Evolutionary conservation across 2,113 vertebrate genomes (phyloP).

Genomic region (Corythornis madagascariensis): DNA sequence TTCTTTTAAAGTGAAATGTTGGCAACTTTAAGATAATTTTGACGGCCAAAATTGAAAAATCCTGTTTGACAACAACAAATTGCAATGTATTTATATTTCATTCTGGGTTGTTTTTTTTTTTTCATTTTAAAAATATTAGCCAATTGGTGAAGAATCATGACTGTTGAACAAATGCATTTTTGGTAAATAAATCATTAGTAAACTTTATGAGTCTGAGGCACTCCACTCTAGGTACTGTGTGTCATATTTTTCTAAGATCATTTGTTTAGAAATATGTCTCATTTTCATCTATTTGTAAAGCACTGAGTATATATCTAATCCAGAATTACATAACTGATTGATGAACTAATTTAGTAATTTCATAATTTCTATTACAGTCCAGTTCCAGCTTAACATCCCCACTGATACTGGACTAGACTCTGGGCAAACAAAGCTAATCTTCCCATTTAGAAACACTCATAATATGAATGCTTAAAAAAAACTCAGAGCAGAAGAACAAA

Average conservation of each 20-base stretch:
- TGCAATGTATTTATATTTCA: neutral
- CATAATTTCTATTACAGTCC: neutral
- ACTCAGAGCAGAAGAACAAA: neutral
- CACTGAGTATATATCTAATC: neutral
- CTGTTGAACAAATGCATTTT: neutral
- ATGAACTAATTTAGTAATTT: neutral
- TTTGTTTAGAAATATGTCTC: neutral
- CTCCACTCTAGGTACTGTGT: neutral
- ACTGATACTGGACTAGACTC: neutral
- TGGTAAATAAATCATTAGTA: neutral
- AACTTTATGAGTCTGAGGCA: neutral
- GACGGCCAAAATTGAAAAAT: neutral
- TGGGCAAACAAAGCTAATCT: neutral
- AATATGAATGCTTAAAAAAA: neutral
- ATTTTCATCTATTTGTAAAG: neutral
- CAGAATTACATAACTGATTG: neutral
- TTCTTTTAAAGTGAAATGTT: neutral
- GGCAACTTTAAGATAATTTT: neutral
- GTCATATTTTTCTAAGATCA: neutral
- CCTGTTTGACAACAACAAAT: neutral
- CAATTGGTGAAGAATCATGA: neutral
- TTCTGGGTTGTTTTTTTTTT: neutral
- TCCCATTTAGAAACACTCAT: neutral
- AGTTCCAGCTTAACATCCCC: neutral
- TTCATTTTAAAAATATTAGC: neutral